Base-by-base conservation (phyloP, 2,888 invertebrate genomes). In the Mellilla xanthometata region DNA sequence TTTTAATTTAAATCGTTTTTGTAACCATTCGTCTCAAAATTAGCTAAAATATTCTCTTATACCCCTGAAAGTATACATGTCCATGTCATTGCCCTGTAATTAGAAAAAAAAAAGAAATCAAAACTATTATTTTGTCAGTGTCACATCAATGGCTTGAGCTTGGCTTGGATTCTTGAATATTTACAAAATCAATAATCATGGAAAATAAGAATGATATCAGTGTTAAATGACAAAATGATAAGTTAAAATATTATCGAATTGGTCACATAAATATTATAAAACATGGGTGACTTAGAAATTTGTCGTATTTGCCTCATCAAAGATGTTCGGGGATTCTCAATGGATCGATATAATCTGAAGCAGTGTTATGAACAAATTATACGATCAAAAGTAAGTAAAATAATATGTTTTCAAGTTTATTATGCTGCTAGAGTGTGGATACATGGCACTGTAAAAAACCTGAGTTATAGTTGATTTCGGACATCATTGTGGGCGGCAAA, bases 241-340 rank as follows among this genome's bases (percentile, higher is more conserved):
- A 49, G 39, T 19, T 31, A 43, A 39, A 27, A 27, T 39, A 33
- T 31, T 19, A 3, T 19, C 6, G 6, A 41, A 10, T 31, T 36
- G 22, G 33, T 35, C 39, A 32, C 29, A 26, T 24, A 13, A 10
- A 12, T 33, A 10, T 32, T 22, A 23, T 35, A 10, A 12, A 41
- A 22, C 28, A 79, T 78, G 79, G 52, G 67, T 33, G 61, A 68
- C 23, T 45, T 73, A 12, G 64, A 68, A 64, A 57, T 72, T 41
- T 80, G 79, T 41, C 66, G 78, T 29, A 72, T 77, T 49, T 80
- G 79, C 47, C 58, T 80, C 10, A 60, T 60, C 23, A 70, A 67
- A 19, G 68, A 73, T 33, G 65, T 64, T 7, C 76, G 72, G 61
- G 54, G 76, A 41, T 78, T 68, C 39, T 58, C 65, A 39, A 62